Conservation (phyloP, 1,140 invertebrate genomes). For the Polypedilum vanderplanki region DNA sequence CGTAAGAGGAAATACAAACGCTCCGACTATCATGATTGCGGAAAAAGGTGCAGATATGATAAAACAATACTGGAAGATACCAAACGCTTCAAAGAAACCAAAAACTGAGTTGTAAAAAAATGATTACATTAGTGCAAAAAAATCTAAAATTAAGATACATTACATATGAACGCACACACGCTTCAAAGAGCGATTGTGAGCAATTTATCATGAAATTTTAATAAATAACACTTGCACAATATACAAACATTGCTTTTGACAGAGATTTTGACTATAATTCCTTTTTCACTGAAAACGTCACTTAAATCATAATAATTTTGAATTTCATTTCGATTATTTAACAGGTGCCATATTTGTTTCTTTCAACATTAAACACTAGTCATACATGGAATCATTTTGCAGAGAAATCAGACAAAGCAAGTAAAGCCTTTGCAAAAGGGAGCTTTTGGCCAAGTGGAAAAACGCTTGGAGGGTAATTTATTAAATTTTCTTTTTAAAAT, state of each 20-base stretch:
- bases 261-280: neutral
- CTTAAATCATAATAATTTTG: too few species aligned
- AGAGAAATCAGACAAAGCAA: constrained; percentile 11
- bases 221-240: neutral
- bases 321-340: neutral
- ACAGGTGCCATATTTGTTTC: constrained; percentile 14
- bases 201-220: neutral
- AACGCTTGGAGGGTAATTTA: constrained; percentile 45
- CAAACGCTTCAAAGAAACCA: neutral
- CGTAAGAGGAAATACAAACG: constrained; percentile 29
- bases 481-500: neutral
- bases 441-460: constrained; percentile 46
- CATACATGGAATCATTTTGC: constrained; percentile 27
- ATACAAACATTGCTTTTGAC: neutral
- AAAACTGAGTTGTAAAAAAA: neutral
- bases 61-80: constrained; percentile 38
- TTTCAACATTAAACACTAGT: constrained; percentile 9
- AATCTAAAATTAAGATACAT: too few species aligned
- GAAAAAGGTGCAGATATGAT: constrained; percentile 53
- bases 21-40: constrained; percentile 46
- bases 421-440: constrained; percentile 12
- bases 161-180: neutral
- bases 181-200: neutral
- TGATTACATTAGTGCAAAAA: neutral
- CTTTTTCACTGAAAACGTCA: too few species aligned